Evolutionary conservation across 2,113 vertebrate species (phyloP).

Genomic region (Cheilinus undulatus): DNA sequence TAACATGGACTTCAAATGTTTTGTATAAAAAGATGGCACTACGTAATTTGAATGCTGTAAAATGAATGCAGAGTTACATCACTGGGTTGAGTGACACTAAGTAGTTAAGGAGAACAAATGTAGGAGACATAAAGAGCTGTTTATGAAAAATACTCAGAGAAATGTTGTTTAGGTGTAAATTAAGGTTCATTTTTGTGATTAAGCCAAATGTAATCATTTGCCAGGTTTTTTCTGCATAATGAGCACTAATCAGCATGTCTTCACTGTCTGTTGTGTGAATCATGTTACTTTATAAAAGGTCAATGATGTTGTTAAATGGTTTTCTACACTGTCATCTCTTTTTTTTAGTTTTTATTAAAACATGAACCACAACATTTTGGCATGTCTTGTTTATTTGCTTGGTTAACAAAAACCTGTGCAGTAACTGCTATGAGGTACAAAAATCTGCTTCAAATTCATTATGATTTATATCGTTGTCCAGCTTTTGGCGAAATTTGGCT

Average conservation of each 20-base stretch:
- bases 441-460: not conserved
- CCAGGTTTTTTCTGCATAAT: constrained; percentile 34
- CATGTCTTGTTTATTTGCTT: not conserved
- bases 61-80: constrained; percentile 7
- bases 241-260: constrained; percentile 26
- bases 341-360: constrained; percentile 63
- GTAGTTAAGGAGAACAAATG: not conserved
- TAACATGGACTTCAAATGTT: constrained; percentile 1
- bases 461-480: not conserved
- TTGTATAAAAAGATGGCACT: not conserved
- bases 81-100: not conserved
- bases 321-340: constrained; percentile 34
- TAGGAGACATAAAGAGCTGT: not conserved
- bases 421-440: no score
- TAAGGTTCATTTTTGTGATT: not conserved
- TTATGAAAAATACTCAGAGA: not conserved
- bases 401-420: no score
- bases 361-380: constrained; percentile 7
- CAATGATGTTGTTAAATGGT: constrained; percentile 10
- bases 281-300: constrained; percentile 8
- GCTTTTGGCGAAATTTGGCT: no score
- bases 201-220: constrained; percentile 20
- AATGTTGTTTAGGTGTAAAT: not conserved
- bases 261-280: not conserved
- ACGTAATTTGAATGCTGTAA: constrained; percentile 1